phyloP scores from a whole-genome alignment of 2,888 invertebrate species.

The Lasioglossum villosulum region DNA sequence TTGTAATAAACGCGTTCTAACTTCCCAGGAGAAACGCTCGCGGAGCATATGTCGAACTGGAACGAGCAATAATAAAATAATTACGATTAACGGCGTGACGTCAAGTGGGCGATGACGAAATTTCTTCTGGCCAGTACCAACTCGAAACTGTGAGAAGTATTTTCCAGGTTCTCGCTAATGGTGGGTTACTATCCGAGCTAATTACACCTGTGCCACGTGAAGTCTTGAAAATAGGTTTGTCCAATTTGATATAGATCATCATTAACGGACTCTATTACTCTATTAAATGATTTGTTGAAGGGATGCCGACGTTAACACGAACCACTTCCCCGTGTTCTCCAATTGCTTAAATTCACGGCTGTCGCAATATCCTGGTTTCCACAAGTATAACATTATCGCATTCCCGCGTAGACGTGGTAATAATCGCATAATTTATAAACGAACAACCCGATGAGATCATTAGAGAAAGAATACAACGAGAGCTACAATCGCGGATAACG shows the following conservation, averaged over 20 bases:
- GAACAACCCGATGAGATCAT: not conserved
- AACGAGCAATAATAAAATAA: slow-evolving; percentile 12
- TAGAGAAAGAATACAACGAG: not conserved
- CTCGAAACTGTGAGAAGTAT: slow-evolving; percentile 1
- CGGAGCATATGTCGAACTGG: not conserved
- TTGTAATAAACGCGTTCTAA: not conserved
- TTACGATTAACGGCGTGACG: slow-evolving; percentile 33
- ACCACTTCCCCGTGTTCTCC: not conserved
- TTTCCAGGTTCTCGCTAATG: not conserved
- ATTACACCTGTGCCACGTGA: not conserved
- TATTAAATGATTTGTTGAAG: not conserved
- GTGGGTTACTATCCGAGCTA: not conserved
- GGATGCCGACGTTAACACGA: slow-evolving; percentile 10
- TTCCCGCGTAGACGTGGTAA: not conserved
- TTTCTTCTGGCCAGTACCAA: slow-evolving; percentile 2
- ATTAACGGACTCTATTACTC: not conserved
- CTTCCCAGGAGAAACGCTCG: not conserved
- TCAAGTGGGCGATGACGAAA: slow-evolving; percentile 31
- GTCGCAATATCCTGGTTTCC: not conserved
- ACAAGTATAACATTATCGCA: not conserved
- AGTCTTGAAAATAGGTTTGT: not conserved
- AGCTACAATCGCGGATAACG: not conserved
- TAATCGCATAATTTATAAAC: slow-evolving; percentile 7
- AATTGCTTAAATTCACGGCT: not conserved
- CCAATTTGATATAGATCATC: not conserved